Evolutionary conservation across 2,888 invertebrate genomes (phyloP), one percentile per base, ranked within the genome.

Genomic region (Panzeria rudis): DNA sequence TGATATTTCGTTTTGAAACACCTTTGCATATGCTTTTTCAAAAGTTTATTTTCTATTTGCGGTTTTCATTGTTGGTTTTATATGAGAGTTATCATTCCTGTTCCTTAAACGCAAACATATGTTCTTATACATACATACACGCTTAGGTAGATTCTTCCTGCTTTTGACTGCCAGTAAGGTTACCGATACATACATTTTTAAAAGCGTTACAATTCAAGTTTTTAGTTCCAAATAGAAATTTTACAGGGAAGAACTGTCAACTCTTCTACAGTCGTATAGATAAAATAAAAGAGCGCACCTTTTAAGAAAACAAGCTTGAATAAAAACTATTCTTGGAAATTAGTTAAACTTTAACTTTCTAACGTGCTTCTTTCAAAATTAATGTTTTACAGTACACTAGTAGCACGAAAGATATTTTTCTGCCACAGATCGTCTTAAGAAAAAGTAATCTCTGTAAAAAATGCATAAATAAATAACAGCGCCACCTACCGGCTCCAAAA

Each of bases 1-100:
- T 25, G 2, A 54, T 15, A 5, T 7, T 54, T 38, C 52, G n/a
- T 13, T 72, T 75, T 8, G 15, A 54, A 66, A 76, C 76, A 76
- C 66, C 44, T 76, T 76, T 76, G 23, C 32, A 54, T 56, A 52
- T 15, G 23, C 15, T 62, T 11, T 44, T 52, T 62, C 32, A 41
- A 32, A 41, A 9, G 11, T 20, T 50, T 6, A 44, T 38, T 52
- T 23, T 62, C 13, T 52, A 61, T 29, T 52, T 41, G 62, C 25
- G 62, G 38, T 52, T 73, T 35, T 59, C 52, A 11, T 50, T 71
- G 47, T 47, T 68, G 68, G n/a, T 15, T 68, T 29, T 20, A 38
- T n/a, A 44, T 9, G n/a, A 44, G 25, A 41, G 47, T 64, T 64
- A 52, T 52, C 41, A 50, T 50, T 50, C 50, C 20, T 8, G 56